These are phyloP conservation scores for Eriocheir sinensis DNA, from an alignment of 1,140 invertebrate genomes.

Conservation along the genomic window DNA sequence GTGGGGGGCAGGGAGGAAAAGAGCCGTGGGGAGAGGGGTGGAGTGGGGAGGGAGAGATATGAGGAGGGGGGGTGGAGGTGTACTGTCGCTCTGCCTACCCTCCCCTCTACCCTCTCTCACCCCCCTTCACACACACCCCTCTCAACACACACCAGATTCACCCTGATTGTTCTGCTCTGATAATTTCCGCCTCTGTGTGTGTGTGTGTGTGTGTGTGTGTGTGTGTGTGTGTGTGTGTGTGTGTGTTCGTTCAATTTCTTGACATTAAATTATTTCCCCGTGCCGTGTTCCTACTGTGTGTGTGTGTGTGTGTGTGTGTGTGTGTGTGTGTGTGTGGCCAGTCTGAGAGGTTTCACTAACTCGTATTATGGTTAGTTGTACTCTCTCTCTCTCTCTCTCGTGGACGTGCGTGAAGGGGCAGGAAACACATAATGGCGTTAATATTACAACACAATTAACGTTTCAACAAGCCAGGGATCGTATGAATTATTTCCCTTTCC, in stretches of 20 bases:
- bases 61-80: background rate
- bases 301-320: conserved; percentile 43
- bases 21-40: background rate
- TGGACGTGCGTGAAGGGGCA: background rate
- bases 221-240: too few species aligned
- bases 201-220: conserved; percentile 9
- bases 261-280: background rate
- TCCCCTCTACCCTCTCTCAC: background rate
- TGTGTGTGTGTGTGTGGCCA: conserved; percentile 15
- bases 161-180: conserved; percentile 10
- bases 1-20: too few species aligned
- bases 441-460: too few species aligned
- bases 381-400: conserved; percentile 3
- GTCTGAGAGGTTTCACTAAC: background rate
- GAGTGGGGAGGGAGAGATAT: background rate
- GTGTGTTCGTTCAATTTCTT: background rate
- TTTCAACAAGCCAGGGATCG: too few species aligned
- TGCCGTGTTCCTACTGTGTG: background rate
- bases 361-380: background rate
- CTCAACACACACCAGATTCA: too few species aligned
- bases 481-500: too few species aligned
- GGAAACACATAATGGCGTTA: too few species aligned
- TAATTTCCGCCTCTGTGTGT: background rate
- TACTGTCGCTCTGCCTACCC: background rate
- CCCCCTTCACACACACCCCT: background rate